Evolutionary conservation across 2,113 vertebrate genomes (phyloP).

Genomic region (Piprites chloris): DNA sequence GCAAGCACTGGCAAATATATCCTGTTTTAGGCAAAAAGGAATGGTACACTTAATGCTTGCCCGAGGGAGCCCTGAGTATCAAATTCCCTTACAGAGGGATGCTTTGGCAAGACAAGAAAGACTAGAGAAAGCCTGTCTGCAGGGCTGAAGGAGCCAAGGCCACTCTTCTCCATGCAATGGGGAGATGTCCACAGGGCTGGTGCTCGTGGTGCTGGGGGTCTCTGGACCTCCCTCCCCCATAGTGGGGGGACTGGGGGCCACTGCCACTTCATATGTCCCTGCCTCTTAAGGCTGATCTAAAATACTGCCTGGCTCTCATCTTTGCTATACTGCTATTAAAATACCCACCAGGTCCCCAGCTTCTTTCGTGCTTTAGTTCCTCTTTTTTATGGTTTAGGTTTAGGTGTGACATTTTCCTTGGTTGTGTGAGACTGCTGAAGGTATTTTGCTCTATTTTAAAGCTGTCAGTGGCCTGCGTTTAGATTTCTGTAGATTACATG

Average conservation of each 20-base stretch:
- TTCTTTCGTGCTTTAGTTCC: not conserved
- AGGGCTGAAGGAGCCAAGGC: not conserved
- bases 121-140: not conserved
- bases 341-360: not conserved
- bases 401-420: not conserved
- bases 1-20: not conserved
- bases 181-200: too few species aligned
- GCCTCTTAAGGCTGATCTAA: not conserved
- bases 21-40: not conserved
- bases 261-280: not conserved
- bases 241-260: not conserved
- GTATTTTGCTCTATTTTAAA: slow-evolving; percentile 46
- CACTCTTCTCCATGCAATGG: rapidly evolving
- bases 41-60: not conserved
- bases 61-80: not conserved
- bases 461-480: not conserved
- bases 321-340: slow-evolving; percentile 9
- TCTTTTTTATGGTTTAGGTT: not conserved
- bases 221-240: not conserved
- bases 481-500: slow-evolving; percentile 41
- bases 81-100: not conserved
- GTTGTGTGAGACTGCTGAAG: slow-evolving; percentile 19
- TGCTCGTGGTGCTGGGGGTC: rapidly evolving
- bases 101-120: not conserved
- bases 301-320: not conserved